These are phyloP conservation scores for Pollachius pollachius DNA, from an alignment of 2,113 vertebrate species.

Conservation along the genomic window DNA sequence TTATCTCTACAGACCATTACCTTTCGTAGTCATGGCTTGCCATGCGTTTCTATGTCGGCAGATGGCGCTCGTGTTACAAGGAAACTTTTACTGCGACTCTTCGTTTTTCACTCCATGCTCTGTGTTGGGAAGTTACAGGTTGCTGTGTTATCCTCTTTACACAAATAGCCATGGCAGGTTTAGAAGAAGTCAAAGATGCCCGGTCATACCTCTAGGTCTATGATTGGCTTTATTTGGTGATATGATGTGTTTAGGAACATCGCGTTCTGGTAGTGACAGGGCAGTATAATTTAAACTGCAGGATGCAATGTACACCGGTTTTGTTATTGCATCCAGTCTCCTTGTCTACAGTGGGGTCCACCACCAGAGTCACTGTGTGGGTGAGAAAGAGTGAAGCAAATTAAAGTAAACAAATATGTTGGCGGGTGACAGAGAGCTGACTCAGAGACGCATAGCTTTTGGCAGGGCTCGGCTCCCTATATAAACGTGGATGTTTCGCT, in stretches of 20 bases:
- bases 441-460: conserved; percentile 40
- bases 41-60: conserved; percentile 16
- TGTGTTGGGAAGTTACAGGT: too few relatives aligned
- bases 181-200: too few relatives aligned
- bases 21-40: background rate
- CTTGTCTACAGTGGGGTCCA: conserved; percentile 30
- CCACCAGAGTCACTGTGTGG: conserved; percentile 35
- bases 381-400: conserved; percentile 38
- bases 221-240: too few relatives aligned
- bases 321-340: background rate
- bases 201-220: too few relatives aligned
- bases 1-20: background rate
- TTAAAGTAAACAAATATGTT: conserved; percentile 52
- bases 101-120: too few relatives aligned
- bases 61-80: conserved; percentile 40
- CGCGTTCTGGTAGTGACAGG: background rate
- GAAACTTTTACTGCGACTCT: background rate
- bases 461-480: conserved; percentile 8
- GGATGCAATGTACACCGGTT: background rate
- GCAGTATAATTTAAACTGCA: background rate
- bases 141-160: too few relatives aligned
- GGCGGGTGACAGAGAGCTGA: conserved; percentile 53
- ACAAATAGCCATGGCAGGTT: too few relatives aligned
- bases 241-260: too few relatives aligned
- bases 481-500: conserved; percentile 11